Evolutionary conservation across 2,888 invertebrate species (phyloP), one percentile per base, ranked within the genome.

Genomic region (Acronicta leporina): DNA sequence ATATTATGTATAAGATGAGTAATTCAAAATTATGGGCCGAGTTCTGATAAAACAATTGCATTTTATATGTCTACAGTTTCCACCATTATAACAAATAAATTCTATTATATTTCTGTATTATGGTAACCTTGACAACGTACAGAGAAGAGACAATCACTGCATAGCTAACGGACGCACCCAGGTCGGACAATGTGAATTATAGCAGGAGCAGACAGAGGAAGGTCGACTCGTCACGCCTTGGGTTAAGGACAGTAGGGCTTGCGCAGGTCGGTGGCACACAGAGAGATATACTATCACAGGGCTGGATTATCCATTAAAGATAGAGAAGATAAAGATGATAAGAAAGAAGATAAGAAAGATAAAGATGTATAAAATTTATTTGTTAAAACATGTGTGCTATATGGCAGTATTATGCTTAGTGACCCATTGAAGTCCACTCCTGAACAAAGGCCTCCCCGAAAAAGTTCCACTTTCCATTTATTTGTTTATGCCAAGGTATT

Each of bases 61-160:
- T 35, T 5, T 7, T 27, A 27, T 27, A 25, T 5, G 2, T 25
- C 1, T 27, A 27, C 7, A 3, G 2, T 20, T 20, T 2, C 20
- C 27, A 5, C 27, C 27, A 7, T 30, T 33, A 33, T 11, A 33
- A 33, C 33, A 33, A 33, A 33, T 33, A 33, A 33, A 38, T n/a
- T 38, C 38, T 69, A 73, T 61, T 73, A 48, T 54, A 44, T 42
- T n/a, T 69, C 42, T 44, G 40, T 60, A 65, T 73, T 73, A 78
- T 74, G 77, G 77, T 77, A 82, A 77, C 94, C 94, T 91, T 93
- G 92, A 72, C 33, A 67, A 73, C 84, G 86, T 87, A 85, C 85
- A 89, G 87, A 85, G 92, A 92, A 91, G 92, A 91, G 93, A 94
- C 94, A 94, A 92, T 94, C 94, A 90, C 94, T 90, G 92, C 92